These are phyloP conservation scores for Eilema caniola DNA, from an alignment of 2,888 invertebrate genomes.

Conservation along the genomic window DNA sequence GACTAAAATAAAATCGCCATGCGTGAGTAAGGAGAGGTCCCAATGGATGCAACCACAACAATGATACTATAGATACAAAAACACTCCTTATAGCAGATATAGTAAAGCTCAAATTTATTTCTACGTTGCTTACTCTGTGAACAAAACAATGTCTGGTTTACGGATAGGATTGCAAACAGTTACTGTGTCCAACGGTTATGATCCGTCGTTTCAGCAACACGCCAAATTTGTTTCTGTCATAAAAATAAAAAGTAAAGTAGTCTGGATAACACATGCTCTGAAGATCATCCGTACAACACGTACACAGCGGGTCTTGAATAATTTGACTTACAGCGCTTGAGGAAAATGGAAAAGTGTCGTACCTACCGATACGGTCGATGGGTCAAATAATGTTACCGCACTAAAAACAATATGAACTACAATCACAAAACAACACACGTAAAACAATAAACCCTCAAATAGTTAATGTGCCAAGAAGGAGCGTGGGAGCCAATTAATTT, in stretches of 20 bases:
- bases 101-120: conserved; percentile 59
- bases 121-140: conserved; percentile 49
- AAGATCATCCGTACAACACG: conserved; percentile 62
- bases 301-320: conserved; percentile 54
- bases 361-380: conserved; percentile 11
- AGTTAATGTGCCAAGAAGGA: conserved; percentile 78
- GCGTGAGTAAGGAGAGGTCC: conserved; percentile 66
- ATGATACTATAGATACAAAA: conserved; percentile 46
- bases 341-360: conserved; percentile 37
- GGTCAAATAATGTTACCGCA: conserved; percentile 30
- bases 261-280: conserved; percentile 71
- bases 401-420: conserved; percentile 41
- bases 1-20: conserved; percentile 74
- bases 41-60: conserved; percentile 68
- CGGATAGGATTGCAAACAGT: conserved; percentile 79
- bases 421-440: conserved; percentile 46
- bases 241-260: conserved; percentile 82
- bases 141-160: conserved; percentile 72
- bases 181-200: conserved; percentile 82
- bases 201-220: conserved; percentile 80
- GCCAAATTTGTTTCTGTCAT: conserved; percentile 81
- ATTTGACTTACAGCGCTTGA: conserved; percentile 46
- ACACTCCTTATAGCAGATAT: conserved; percentile 49
- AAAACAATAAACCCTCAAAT: conserved; percentile 71
- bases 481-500: conserved; percentile 84